These are phyloP conservation scores for Chaetophractus vellerosus DNA, from an alignment of 2,797 vertebrate genomes.

Conservation along the genomic window DNA sequence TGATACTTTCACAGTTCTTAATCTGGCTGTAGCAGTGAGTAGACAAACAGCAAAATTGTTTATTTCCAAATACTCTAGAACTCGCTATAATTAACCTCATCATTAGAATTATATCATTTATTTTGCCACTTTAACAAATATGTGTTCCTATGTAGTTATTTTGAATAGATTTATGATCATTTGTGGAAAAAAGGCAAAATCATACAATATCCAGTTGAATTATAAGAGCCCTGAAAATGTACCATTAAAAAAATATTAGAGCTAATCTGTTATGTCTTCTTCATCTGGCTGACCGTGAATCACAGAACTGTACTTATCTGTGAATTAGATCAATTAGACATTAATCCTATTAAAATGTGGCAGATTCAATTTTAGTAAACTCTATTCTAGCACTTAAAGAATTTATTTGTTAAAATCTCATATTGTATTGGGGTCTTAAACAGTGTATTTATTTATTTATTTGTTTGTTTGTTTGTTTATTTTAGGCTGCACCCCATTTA, in stretches of 20 bases:
- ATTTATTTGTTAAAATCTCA: constrained; percentile 1
- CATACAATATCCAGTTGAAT: background rate
- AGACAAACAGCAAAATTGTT: background rate
- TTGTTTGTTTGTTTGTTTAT: background rate
- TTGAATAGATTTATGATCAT: background rate
- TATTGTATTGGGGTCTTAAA: background rate
- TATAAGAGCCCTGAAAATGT: background rate
- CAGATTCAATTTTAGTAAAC: background rate
- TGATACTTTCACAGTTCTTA: constrained; percentile 93
- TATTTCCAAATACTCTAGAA: background rate
- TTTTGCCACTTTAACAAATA: background rate
- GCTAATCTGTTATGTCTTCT: background rate
- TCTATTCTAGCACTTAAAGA: background rate
- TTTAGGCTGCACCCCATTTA: constrained; percentile 92
- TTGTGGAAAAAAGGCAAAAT: constrained; percentile 39
- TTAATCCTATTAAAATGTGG: background rate
- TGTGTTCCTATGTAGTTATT: background rate
- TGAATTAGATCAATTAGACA: background rate
- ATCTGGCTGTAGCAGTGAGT: constrained; percentile 96
- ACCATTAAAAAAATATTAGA: background rate
- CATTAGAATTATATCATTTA: background rate
- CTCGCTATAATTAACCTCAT: background rate
- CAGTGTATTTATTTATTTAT: background rate
- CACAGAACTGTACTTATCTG: background rate
- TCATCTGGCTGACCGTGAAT: background rate